phyloP scores from a whole-genome alignment of 1,140 invertebrate species.

The Wiebesia pumilae region DNA sequence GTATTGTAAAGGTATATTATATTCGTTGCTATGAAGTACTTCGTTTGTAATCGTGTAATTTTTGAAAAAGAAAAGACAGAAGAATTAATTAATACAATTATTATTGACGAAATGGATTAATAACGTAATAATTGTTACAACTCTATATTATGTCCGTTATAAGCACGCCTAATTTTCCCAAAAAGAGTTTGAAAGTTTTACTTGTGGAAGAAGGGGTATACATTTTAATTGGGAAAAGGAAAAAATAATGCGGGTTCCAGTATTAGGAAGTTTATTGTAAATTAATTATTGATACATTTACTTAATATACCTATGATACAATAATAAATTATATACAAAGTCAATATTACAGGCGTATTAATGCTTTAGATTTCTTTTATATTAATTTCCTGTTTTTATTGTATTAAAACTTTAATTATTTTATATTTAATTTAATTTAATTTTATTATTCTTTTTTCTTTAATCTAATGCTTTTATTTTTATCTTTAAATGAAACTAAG shows the following conservation, averaged over 20 bases:
- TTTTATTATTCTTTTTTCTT: background rate
- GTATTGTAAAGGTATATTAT: slow-evolving; percentile 50
- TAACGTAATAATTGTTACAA: slow-evolving; percentile 63
- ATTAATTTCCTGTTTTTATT: slow-evolving; percentile 40
- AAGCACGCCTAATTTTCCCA: slow-evolving; percentile 54
- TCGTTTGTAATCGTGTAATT: slow-evolving; percentile 61
- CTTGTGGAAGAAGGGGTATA: slow-evolving; percentile 51
- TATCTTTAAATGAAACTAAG: background rate
- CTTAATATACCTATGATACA: slow-evolving; percentile 60
- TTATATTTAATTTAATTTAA: slow-evolving; percentile 30
- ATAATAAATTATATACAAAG: slow-evolving; percentile 76
- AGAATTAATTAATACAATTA: slow-evolving; percentile 51
- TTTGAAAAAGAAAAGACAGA: slow-evolving; percentile 51
- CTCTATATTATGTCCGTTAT: slow-evolving; percentile 61
- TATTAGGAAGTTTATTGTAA: slow-evolving; percentile 74
- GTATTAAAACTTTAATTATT: background rate
- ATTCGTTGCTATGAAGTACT: slow-evolving; percentile 54
- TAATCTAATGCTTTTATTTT: background rate
- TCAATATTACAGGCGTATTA: slow-evolving; percentile 60
- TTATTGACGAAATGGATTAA: slow-evolving; percentile 54
- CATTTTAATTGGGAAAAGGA: slow-evolving; percentile 51
- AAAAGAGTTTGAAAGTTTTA: slow-evolving; percentile 56
- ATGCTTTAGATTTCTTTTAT: slow-evolving; percentile 53
- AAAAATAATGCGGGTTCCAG: slow-evolving; percentile 59
- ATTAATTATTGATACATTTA: slow-evolving; percentile 74